Conservation (phyloP, 2,797 vertebrate genomes). For the Falco biarmicus region DNA sequence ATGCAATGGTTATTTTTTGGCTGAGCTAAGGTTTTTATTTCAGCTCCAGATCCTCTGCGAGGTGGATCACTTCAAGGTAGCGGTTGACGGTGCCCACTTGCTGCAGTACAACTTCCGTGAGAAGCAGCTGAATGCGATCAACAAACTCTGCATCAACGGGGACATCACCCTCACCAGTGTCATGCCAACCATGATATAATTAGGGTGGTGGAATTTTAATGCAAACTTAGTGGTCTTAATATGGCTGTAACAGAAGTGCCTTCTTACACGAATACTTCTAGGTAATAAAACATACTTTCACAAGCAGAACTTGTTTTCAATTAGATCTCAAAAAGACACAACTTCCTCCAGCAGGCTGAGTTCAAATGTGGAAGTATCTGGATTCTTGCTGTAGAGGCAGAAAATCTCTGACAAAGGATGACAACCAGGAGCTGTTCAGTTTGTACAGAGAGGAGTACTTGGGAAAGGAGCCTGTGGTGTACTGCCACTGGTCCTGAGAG, state of each 20-base stretch:
- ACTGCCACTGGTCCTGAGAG: neutral
- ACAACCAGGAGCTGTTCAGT: accelerated
- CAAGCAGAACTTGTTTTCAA: neutral
- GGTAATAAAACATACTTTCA: constrained; percentile 16
- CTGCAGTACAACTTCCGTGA: constrained; percentile 89
- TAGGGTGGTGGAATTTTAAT: accelerated
- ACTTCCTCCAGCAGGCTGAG: accelerated
- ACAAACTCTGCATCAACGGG: constrained; percentile 80
- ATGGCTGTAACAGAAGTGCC: neutral
- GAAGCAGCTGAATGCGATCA: constrained; percentile 84
- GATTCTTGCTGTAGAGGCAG: neutral
- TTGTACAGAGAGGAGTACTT: neutral
- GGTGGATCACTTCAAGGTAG: constrained; percentile 87
- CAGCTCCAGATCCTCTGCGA: constrained; percentile 93
- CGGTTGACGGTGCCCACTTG: constrained; percentile 86
- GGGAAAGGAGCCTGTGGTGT: neutral
- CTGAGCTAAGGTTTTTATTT: neutral
- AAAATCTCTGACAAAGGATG: neutral
- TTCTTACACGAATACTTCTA: neutral
- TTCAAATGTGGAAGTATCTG: neutral
- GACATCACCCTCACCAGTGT: constrained; percentile 85
- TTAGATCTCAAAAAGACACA: accelerated
- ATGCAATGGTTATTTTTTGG: accelerated
- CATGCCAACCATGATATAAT: constrained; percentile 82
- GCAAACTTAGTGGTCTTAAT: accelerated